Evolutionary conservation across 2,113 vertebrate species (phyloP), one percentile per base, ranked within the genome.

Genomic region (Equus quagga): DNA sequence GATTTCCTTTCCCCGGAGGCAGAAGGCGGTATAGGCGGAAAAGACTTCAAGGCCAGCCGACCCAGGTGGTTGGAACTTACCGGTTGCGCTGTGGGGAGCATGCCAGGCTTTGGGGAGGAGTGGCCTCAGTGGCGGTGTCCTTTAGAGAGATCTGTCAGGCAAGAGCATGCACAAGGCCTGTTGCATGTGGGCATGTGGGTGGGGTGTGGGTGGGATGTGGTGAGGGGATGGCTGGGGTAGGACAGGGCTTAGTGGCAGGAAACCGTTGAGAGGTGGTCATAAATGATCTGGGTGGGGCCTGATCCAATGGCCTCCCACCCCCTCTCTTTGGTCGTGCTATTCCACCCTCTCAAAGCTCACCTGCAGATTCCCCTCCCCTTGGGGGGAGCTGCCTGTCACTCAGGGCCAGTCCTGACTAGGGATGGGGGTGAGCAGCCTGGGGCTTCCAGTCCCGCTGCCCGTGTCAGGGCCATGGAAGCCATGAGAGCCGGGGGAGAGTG

Each of bases 121-220:
- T n/a, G 12, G 75, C n/a, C 44, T 93, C 5, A n/a, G 79, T 13
- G 60, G 54, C 73, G 17, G 62, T 90, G 56, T 56, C 44, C 49
- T 60, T 33, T n/a, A 67, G 58, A 78, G 51, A 56, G 0, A 19
- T 49, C 23, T 69, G 3, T 49, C 54, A 33, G 28, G 19, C 49
- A 56, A 21, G 7, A n/a, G 8, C 21, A 15, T 7, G 23, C 11
- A 14, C 2, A 11, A 0, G 44, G 36, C 8, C 65, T 44, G 21
- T 33, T 44, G 4, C 23, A 5, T 15, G 11, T n/a, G 6, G 26
- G 14, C 1, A 2, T 31, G 5, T 36, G 2, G 36, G 19, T 60
- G 13, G 23, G 33, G 0, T 24, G 62, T 13, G 5, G 41, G 15
- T 5, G 21, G 9, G 17, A 18, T 18, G 19, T 2, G 1, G 4